phyloP scores from a whole-genome alignment of 1,140 invertebrate genomes.

The Triops longicaudatus region DNA sequence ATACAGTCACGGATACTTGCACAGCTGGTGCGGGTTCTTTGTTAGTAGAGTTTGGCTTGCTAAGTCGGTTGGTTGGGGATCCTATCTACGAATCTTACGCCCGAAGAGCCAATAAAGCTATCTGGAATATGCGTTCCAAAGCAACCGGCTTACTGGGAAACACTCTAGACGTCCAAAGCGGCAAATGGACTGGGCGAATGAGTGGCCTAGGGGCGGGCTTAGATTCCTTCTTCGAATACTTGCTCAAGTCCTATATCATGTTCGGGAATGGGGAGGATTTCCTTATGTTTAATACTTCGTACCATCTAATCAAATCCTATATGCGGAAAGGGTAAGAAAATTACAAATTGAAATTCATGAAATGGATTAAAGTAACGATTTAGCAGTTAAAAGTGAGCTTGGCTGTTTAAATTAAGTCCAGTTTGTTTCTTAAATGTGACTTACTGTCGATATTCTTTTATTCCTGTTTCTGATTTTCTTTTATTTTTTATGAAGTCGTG shows the following conservation, averaged over 20 bases:
- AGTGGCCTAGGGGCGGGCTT: conserved; percentile 58
- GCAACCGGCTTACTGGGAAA: conserved; percentile 56
- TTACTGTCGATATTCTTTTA: too few species aligned
- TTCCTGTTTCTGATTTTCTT: neutral
- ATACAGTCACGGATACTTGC: conserved; percentile 53
- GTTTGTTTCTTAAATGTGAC: too few species aligned
- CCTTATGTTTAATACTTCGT: conserved; percentile 53
- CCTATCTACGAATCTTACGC: conserved; percentile 53
- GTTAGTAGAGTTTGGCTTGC: conserved; percentile 55
- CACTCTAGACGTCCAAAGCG: conserved; percentile 54
- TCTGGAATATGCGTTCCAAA: conserved; percentile 51
- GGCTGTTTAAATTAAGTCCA: too few species aligned
- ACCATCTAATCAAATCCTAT: conserved; percentile 51
- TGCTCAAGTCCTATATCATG: conserved; percentile 56
- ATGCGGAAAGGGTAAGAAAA: conserved; percentile 50
- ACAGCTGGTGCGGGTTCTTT: conserved; percentile 57
- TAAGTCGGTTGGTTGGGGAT: conserved; percentile 52
- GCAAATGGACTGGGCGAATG: conserved; percentile 51
- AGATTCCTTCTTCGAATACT: conserved; percentile 63
- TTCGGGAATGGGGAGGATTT: conserved; percentile 54
- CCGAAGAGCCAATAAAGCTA: conserved; percentile 45
- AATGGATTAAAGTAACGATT: neutral
- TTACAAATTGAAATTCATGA: neutral
- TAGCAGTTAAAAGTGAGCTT: too few species aligned
- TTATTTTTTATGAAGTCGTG: conserved; percentile 38